Base-by-base conservation (phyloP, 2,888 invertebrate genomes). In the Drosophila nr. perissopoda region DNA sequence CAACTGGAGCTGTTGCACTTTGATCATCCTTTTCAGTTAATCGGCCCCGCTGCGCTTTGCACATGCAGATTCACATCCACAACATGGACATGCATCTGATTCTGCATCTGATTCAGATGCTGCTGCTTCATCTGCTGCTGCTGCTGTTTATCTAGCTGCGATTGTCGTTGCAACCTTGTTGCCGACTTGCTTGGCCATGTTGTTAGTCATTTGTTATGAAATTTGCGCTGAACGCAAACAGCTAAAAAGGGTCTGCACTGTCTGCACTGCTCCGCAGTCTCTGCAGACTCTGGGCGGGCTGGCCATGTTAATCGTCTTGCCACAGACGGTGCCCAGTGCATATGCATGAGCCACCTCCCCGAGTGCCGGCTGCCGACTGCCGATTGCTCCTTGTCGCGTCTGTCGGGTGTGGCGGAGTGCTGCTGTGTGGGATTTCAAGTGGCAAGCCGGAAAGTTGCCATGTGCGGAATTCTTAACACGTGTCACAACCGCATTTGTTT, bases 181-280 rank as follows among this genome's bases (percentile, higher is more conserved):
- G 71, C 65, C 73, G 77, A 58, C 83, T 70, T 67, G 77, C 67
- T 36, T 70, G 81, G 67, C 80, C 81, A 82, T 85, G 89, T 85
- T 85, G 85, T 85, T 85, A 89, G 85, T 85, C 85, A 86, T 86
- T 86, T 86, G 90, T 86, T 86, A 86, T 84, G 88, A 89, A 85
- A 85, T 78, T 80, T 78, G 82, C 71, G 80, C 71, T 66, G 53
- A 65, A 49, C 38, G 60, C 36, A 60, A 63, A 51, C 68, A 63
- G 71, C 76, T 71, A 70, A 80, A 85, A 83, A 81, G 87, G 89
- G 83, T 63, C 82, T 62, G 58, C 67, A 31, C 51, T 53, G 61
- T 49, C 38, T 52, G 53, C 53, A 21, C 31, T 54, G 62, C 62
- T 25, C 21, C n/a, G 42, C 57, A 21, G 57, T 25, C 31, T 40